Base-by-base conservation (phyloP, 2,113 vertebrate species). In the Morone saxatilis region DNA sequence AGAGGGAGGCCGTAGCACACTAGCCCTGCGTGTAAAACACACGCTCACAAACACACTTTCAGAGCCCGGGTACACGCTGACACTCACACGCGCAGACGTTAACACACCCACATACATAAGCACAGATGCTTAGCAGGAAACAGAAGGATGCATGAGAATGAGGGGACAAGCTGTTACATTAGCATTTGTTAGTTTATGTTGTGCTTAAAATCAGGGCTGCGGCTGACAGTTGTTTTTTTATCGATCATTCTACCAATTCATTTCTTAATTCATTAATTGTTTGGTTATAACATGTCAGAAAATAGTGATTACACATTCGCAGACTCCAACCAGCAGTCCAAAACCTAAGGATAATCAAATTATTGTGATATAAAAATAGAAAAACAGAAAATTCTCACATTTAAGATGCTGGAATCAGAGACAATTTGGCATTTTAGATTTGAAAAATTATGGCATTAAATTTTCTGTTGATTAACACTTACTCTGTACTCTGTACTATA, bases 21-120 rank as follows among this genome's bases (percentile, higher is more conserved):
- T 94, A 89, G 94, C 95, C 96, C 96, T 16, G 95, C 96, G 96
- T 96, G 11, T 13, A 95, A 71, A 63, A 20, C 71, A 81, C 69
- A 59, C 22, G 76, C 65, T 19, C 79, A 69, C 56, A 68, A 66
- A 66, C 80, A 76, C 68, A 54, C 91, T 31, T 31, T 31, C 31
- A 31, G 31, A 31, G 31, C 31, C 31, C 31, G 31, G 25, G 25
- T 25, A 96, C 71, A 80, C 72, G 71, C 70, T 79, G 84, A 83
- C 63, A 65, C 62, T 70, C 70, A 56, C 79, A 75, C 72, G 48
- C 91, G 54, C 76, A 81, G 38, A 86, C 76, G 48, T 20, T 61
- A 40, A 67, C 66, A 73, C 87, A 70, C 73, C 41, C 83, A 76
- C 86, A 71, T 66, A 71, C 67, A 81, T 66, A 72, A 60, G 63